These are phyloP conservation scores for Gobionotothen gibberifrons DNA, from an alignment of 2,797 vertebrate species.

Conservation along the genomic window DNA sequence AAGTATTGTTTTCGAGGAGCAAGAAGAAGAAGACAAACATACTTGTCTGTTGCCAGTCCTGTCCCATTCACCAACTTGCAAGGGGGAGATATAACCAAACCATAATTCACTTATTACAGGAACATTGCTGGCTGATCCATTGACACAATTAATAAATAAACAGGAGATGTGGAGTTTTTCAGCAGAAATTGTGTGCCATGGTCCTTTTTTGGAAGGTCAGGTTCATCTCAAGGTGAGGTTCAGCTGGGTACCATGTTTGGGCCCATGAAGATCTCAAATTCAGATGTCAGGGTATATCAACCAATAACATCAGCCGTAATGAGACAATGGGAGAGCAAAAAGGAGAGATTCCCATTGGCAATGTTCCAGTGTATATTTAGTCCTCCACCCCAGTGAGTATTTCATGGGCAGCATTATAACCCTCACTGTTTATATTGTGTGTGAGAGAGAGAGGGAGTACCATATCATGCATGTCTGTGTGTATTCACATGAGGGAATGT, in stretches of 20 bases:
- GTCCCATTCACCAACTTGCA: neutral
- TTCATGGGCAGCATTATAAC: slow-evolving; percentile 51
- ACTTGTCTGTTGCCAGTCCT: neutral
- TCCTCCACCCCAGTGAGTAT: slow-evolving; percentile 68
- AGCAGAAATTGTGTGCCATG: neutral
- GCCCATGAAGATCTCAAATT: neutral
- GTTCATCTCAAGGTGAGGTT: slow-evolving; percentile 4
- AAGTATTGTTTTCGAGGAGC: neutral
- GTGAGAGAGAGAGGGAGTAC: slow-evolving; percentile 8
- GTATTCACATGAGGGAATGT: slow-evolving; percentile 29
- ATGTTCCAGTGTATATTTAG: slow-evolving; percentile 79
- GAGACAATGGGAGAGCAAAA: slow-evolving; percentile 72
- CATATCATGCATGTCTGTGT: neutral
- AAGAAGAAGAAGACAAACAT: neutral
- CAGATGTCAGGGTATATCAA: slow-evolving; percentile 27
- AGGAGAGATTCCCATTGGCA: slow-evolving; percentile 81
- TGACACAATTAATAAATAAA: neutral
- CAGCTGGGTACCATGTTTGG: neutral
- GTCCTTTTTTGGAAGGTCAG: neutral
- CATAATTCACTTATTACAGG: neutral
- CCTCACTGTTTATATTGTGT: slow-evolving; percentile 54
- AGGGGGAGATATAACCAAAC: neutral
- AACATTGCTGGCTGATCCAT: neutral
- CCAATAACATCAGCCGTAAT: slow-evolving; percentile 53
- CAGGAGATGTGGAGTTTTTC: neutral